Evolutionary conservation across 2,113 vertebrate genomes (phyloP), one percentile per base, ranked within the genome.

Genomic region (Chaetorhynchus papuensis): DNA sequence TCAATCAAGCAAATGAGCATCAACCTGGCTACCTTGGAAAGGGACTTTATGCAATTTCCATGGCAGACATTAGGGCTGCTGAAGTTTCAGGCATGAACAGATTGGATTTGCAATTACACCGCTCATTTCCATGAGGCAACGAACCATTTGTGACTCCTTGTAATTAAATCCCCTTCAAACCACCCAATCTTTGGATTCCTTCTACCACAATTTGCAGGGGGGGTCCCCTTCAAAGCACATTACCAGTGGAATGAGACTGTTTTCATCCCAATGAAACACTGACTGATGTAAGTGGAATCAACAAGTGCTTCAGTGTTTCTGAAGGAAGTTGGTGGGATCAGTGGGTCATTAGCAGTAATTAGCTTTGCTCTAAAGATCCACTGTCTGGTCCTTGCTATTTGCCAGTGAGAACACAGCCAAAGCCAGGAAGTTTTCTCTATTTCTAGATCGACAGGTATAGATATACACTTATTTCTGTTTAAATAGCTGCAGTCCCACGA

Each of bases 401-500:
- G 27, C 16, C 68, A 53, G 33, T 8, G 42, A 59, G 59, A 37
- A 59, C 14, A 47, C 1, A 61, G 24, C 15, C 42, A 57, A 10
- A 66, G 9, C 35, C 18, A 31, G 4, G 23, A 63, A 44, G 7
- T 79, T 49, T 54, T 54, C 47, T 64, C 31, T 45, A 5, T 42
- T 49, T 54, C 17, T 24, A 31, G 13, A 10, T 15, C 0, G 0
- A 37, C 1, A 75, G 17, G 14, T 18, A 23, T 2, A 26, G 7
- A 42, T 18, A 31, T 15, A 53, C 2, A 6, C 7, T 72, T 69
- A 42, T 27, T 83, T 57, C 30, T 89, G 7, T 44, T 54, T 56
- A 45, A 42, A 20, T 53, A 61, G 11, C 20, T 89, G 21, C 31
- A 45, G 31, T 20, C 5, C 5, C 15, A 28, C 3, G 2, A 19